Conservation (phyloP, 2,888 invertebrate genomes). For the Drosophila mettleri region DNA sequence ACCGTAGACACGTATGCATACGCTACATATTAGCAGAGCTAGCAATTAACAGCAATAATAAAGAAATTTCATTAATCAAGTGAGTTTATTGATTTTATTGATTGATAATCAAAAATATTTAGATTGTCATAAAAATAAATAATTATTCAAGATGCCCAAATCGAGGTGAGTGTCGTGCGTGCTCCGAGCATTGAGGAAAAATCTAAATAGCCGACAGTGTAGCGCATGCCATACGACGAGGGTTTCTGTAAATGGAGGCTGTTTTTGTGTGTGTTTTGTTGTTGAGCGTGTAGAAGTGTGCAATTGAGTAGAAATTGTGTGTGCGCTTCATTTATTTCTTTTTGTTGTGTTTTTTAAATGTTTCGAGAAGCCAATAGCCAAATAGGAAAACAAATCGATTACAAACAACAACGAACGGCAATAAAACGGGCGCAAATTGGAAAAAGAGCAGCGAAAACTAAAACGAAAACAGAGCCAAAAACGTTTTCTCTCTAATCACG, state of each 20-base stretch:
- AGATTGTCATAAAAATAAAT: too few species aligned
- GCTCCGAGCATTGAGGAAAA: background rate
- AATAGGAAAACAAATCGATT: constrained; percentile 40
- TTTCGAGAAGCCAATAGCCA: constrained; percentile 51
- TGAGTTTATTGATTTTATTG: background rate
- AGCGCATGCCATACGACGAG: constrained; percentile 63
- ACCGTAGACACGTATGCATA: constrained; percentile 12
- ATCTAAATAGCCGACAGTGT: constrained; percentile 15
- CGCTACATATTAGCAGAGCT: constrained; percentile 28
- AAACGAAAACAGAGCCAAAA: constrained; percentile 39
- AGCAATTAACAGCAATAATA: background rate
- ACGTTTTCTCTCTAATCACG: constrained; percentile 35
- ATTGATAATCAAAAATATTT: background rate
- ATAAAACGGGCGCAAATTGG: constrained; percentile 44
- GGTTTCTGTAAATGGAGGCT: constrained; percentile 73
- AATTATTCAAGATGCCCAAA: too few species aligned
- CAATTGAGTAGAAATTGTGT: constrained; percentile 67
- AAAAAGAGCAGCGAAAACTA: constrained; percentile 49
- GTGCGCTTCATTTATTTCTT: constrained; percentile 30
- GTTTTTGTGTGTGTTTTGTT: constrained; percentile 70
- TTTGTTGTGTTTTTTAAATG: constrained; percentile 64
- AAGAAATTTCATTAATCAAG: background rate
- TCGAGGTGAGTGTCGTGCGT: background rate
- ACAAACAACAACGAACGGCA: constrained; percentile 22
- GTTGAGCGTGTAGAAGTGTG: constrained; percentile 71